These are phyloP conservation scores for Drosophila ambigua DNA, from an alignment of 1,140 invertebrate species.

Conservation along the genomic window DNA sequence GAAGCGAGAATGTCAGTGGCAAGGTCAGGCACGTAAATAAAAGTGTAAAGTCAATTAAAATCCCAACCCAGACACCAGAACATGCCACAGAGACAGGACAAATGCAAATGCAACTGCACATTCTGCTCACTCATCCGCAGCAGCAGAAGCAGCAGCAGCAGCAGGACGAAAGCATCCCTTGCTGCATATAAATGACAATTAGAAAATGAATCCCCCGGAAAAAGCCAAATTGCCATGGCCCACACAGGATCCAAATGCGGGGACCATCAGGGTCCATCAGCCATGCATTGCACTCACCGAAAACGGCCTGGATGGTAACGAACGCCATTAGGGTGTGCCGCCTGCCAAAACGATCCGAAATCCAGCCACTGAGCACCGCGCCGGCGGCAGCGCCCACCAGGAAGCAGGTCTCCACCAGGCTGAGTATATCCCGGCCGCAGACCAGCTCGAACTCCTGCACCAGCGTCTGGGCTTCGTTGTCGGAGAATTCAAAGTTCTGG, in stretches of 20 bases:
- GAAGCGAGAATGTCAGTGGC: conserved; percentile 68
- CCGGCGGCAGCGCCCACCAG: conserved; percentile 89
- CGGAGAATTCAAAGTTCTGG: conserved; percentile 87
- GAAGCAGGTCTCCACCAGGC: conserved; percentile 88
- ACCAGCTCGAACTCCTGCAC: conserved; percentile 88
- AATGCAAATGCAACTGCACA: conserved; percentile 62
- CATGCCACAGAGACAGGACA: conserved; percentile 16
- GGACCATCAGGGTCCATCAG: conserved; percentile 27
- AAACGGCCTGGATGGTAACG: conserved; percentile 68
- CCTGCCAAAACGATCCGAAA: conserved; percentile 89
- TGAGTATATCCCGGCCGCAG: conserved; percentile 86
- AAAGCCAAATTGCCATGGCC: conserved; percentile 51
- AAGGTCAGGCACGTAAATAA: conserved; percentile 76
- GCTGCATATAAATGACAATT: conserved; percentile 75
- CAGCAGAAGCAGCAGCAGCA: background rate
- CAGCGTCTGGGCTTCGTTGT: conserved; percentile 85
- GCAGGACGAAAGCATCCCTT: conserved; percentile 5
- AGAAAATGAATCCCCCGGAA: conserved; percentile 52
- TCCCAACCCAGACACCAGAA: conserved; percentile 32
- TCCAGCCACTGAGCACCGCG: conserved; percentile 88
- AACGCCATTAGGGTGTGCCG: conserved; percentile 89
- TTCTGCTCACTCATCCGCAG: conserved; percentile 29
- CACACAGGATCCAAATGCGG: background rate
- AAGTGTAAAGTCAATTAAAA: conserved; percentile 80
- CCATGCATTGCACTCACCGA: conserved; percentile 66